A percentile compares a stretch with the other conserved stretches of the same genome.
Conservation (phyloP, 2,888 invertebrate genomes). For the Andrena chrysosceles region DNA sequence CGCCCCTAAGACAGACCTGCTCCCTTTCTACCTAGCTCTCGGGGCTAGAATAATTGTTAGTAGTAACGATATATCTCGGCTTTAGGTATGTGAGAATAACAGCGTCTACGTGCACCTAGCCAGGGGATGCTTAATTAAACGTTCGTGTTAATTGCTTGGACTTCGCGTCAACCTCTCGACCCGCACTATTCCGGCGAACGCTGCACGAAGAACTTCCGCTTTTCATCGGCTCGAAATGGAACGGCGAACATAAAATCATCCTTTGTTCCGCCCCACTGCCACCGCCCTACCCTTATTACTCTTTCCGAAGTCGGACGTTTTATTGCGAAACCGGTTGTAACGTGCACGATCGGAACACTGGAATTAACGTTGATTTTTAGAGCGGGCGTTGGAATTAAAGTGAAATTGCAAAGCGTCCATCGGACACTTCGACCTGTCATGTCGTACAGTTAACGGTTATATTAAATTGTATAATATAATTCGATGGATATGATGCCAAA, state of each 20-base stretch:
- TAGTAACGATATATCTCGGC: constrained; percentile 80
- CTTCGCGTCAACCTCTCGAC: constrained; percentile 78
- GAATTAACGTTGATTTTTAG: constrained; percentile 1
- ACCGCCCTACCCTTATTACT: constrained; percentile 22
- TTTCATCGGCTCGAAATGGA: constrained; percentile 69
- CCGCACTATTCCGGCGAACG: constrained; percentile 61
- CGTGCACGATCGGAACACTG: constrained; percentile 18
- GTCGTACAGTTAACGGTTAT: neutral
- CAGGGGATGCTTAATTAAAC: constrained; percentile 82
- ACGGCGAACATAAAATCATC: constrained; percentile 59
- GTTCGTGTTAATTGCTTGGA: constrained; percentile 82
- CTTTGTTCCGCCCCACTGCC: constrained; percentile 29
- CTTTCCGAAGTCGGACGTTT: constrained; percentile 32
- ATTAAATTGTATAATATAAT: too few relatives aligned
- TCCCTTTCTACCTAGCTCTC: constrained; percentile 60
- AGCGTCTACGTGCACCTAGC: constrained; percentile 75
- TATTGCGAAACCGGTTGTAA: constrained; percentile 27
- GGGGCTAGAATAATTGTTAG: constrained; percentile 79
- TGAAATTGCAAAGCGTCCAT: too few relatives aligned
- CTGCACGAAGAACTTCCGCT: constrained; percentile 70
- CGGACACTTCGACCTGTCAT: too few relatives aligned
- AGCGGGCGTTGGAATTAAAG: neutral
- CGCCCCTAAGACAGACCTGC: constrained; percentile 75
- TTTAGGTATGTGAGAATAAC: constrained; percentile 81
- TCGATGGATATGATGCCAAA: too few relatives aligned